Evolutionary conservation across 1,140 invertebrate genomes (phyloP), one percentile per base, ranked within the genome.

Genomic region (Drosophila sproati): DNA sequence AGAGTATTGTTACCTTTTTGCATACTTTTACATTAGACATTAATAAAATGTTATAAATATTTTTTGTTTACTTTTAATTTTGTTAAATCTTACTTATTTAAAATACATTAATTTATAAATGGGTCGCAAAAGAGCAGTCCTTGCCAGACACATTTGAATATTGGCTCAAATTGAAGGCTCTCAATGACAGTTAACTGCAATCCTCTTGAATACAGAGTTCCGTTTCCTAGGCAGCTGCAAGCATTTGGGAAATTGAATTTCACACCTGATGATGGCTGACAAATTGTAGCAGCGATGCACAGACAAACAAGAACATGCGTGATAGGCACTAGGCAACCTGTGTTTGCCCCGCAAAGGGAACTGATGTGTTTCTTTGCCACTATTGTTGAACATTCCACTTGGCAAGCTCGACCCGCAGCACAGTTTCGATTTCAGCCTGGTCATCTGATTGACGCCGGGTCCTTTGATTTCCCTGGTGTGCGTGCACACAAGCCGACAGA

Each of bases 401-500:
- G 67, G 32, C 43, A 64, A 5, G 6, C 37, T 43, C n/a, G 31
- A 12, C 29, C 55, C 54, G 62, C 54, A 47, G 48, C 54, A 55
- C 37, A 10, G 37, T 50, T 54, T 56, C 20, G 59, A 59, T 63
- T 56, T 70, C 10, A 61, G 32, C 8, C 32, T 34, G 28, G 28
- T 4, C 72, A 41, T n/a, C 50, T 71, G 60, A 71, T 75, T 71
- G 73, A 63, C 73, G 52, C 52, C 48, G 34, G 39, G 60, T 60
- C 29, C 60, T 56, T 73, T 77, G 74, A 77, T 77, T 77, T 77
- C 69, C 74, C 74, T 29, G n/a, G 69, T 28, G 72, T 62, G 10
- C 28, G 48, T 59, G 43, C 8, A 43, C 3, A 31, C 10, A 10
- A 41, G 41, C 51, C 61, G 10, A 31, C 28, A 48, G 47, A 35